Evolutionary conservation across 1,140 invertebrate genomes (phyloP).

Genomic region (Leptopilina clavipes): DNA sequence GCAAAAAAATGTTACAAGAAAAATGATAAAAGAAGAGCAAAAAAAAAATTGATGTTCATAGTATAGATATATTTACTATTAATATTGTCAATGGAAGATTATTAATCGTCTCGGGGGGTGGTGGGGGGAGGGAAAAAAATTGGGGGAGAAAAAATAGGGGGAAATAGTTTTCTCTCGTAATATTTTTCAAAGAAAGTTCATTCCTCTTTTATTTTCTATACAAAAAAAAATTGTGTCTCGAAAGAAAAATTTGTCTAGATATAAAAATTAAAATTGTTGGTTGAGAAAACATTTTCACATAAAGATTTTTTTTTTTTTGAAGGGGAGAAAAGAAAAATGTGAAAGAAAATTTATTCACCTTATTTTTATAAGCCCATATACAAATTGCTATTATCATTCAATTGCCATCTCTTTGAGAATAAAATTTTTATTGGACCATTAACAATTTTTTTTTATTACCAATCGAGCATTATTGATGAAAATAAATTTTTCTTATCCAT

Average conservation of each 20-base stretch:
- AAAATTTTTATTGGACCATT: neutral
- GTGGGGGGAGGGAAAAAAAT: neutral
- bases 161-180: conserved; percentile 9
- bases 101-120: neutral
- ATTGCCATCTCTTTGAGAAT: neutral
- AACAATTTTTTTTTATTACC: conserved; percentile 1
- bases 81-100: neutral
- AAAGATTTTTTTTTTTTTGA: too few relatives aligned
- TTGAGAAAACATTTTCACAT: neutral
- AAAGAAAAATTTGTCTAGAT: neutral
- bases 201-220: conserved; percentile 1
- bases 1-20: too few relatives aligned
- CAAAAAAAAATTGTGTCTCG: too few relatives aligned
- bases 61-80: neutral
- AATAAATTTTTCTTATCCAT: neutral
- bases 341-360: neutral
- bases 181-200: conserved; percentile 13
- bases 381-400: conserved; percentile 16
- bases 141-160: neutral
- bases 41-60: too few relatives aligned
- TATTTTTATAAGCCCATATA: neutral
- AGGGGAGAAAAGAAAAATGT: neutral
- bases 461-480: neutral
- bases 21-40: neutral
- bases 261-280: neutral